Conservation (phyloP, 2,797 vertebrate genomes). For the Danio jaintianensis region DNA sequence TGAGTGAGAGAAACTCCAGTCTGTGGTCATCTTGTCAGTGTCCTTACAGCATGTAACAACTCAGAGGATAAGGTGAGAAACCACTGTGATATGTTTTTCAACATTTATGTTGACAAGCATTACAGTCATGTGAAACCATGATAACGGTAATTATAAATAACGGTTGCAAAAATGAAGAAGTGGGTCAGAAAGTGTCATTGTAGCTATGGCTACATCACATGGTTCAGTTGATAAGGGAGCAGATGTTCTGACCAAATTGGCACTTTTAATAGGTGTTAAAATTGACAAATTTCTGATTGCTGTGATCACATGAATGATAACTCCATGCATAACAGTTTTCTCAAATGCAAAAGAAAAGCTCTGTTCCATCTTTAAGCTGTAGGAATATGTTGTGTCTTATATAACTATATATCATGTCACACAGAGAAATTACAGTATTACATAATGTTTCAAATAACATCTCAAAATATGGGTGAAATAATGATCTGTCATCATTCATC, state of each 20-base stretch:
- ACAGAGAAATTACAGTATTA: too few species aligned
- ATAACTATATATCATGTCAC: neutral
- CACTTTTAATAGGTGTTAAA: slow-evolving; percentile 45
- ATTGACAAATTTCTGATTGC: slow-evolving; percentile 37
- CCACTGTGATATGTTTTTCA: slow-evolving; percentile 45
- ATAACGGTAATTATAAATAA: slow-evolving; percentile 56
- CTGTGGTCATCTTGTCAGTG: slow-evolving; percentile 47
- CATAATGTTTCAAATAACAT: too few species aligned
- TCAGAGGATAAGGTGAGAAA: slow-evolving; percentile 57
- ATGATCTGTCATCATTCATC: too few species aligned
- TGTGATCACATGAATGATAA: slow-evolving; percentile 17
- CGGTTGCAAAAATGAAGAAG: slow-evolving; percentile 64
- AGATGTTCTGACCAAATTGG: slow-evolving; percentile 45
- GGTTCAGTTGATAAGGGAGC: slow-evolving; percentile 41
- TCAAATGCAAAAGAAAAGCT: neutral
- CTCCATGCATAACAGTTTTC: slow-evolving; percentile 20
- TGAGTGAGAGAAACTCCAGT: slow-evolving; percentile 8
- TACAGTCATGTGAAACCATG: slow-evolving; percentile 45
- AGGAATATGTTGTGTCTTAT: neutral
- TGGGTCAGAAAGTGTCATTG: slow-evolving; percentile 51
- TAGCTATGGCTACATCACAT: slow-evolving; percentile 44
- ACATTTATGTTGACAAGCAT: slow-evolving; percentile 48
- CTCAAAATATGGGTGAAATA: too few species aligned
- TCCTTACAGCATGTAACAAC: slow-evolving; percentile 20
- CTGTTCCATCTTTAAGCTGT: neutral